These are phyloP conservation scores for Pinna nobilis DNA, from an alignment of 1,140 invertebrate species.

Conservation along the genomic window DNA sequence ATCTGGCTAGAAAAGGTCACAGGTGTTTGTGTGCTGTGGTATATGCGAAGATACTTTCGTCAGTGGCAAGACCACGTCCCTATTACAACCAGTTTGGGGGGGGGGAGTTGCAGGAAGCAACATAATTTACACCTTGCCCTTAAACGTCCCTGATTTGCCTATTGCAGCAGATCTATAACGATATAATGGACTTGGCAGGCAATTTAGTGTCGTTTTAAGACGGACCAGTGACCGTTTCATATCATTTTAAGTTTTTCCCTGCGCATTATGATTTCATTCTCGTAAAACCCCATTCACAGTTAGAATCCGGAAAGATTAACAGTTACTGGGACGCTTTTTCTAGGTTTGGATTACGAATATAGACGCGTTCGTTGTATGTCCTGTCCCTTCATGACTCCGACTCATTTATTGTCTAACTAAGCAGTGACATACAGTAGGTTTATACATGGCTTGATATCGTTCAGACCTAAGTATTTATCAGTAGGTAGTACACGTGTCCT, in stretches of 20 bases:
- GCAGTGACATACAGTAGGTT: no score
- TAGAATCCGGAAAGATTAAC: not conserved
- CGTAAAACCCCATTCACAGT: constrained; percentile 11
- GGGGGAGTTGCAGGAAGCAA: not conserved
- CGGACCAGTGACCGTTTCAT: constrained; percentile 24
- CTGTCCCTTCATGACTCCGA: no score
- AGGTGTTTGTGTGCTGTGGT: constrained; percentile 6
- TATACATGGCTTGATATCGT: no score
- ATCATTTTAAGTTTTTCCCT: constrained; percentile 30
- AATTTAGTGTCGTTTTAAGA: constrained; percentile 13
- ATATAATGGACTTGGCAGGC: constrained; percentile 26
- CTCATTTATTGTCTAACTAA: no score
- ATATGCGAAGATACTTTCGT: constrained; percentile 10
- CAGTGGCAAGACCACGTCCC: not conserved
- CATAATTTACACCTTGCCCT: constrained; percentile 14
- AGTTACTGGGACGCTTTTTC: no score
- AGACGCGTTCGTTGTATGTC: no score
- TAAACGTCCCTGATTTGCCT: constrained; percentile 11
- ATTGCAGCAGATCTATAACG: constrained; percentile 19
- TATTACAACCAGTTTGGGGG: constrained; percentile 13
- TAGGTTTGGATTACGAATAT: no score
- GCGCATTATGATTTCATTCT: constrained; percentile 22
- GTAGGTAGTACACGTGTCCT: no score
- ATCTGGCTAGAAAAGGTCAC: not conserved
- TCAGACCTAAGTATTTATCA: no score